Evolutionary conservation across 2,888 invertebrate species (phyloP), one percentile per base, ranked within the genome.

Genomic region (Eilema depressum): DNA sequence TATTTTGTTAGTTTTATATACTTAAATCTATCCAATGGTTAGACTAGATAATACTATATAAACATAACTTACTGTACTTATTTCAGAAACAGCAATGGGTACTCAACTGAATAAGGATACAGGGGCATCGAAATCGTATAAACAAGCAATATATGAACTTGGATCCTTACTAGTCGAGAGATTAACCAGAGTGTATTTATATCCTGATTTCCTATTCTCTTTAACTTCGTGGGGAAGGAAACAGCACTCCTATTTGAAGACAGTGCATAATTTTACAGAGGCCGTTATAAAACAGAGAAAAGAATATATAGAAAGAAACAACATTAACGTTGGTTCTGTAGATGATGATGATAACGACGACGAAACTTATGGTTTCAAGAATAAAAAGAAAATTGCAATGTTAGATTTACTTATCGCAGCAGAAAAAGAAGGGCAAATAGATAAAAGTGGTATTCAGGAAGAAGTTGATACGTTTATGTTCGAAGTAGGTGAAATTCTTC

Each of bases 381-480:
- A 66, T 25, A 64, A 68, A 90, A 66, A 86, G 92, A 59, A 91
- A 90, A 78, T 79, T 89, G 37, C 83, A 91, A 96, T 97, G 85
- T 87, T 97, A 75, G 97, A 97, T 88, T 89, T 96, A 53, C 83
- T 97, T 3, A 82, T 97, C 30, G 93, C 96, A 64, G 92, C 95
- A 14, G 94, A 92, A 72, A 92, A 94, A 60, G 93, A 96, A 71
- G 96, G 95, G 0, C 91, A 90, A 3, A 86, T 97, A 47, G 94
- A 94, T 23, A 94, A 96, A 78, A 83, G 93, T 23, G 96, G 96
- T 69, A 96, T 97, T 70, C 92, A 96, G 66, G 96, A 96, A 83
- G 96, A 97, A 89, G 96, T 97, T 0, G 96, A 97, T 76, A 97
- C 97, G 0, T 96, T 97, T 78, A 96, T 97, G 96, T 97, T 97